Evolutionary conservation across 2,888 invertebrate species (phyloP).

Genomic region (Drosophila ezoana): DNA sequence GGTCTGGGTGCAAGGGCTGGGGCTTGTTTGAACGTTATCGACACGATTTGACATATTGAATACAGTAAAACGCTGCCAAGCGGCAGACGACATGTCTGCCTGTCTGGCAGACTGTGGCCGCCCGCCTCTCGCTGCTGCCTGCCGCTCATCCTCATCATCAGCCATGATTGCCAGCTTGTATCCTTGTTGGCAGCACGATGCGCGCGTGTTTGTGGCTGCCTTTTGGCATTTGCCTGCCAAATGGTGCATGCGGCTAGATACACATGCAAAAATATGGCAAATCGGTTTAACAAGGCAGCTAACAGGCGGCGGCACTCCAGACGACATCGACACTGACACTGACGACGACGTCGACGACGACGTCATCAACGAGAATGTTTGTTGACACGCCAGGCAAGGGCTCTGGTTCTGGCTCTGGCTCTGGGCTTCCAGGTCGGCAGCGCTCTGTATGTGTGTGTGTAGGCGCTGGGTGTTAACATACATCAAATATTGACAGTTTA

Average conservation of each 20-base stretch:
- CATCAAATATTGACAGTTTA: slow-evolving; percentile 81
- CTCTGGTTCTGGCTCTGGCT: slow-evolving; percentile 11
- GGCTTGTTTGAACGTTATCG: slow-evolving; percentile 75
- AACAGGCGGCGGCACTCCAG: slow-evolving; percentile 55
- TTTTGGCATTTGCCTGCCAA: slow-evolving; percentile 81
- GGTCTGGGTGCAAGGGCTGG: background rate
- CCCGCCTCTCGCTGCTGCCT: background rate
- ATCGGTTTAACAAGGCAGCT: slow-evolving; percentile 75
- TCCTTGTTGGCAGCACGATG: slow-evolving; percentile 49
- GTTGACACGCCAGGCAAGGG: slow-evolving; percentile 67
- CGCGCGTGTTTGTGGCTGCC: slow-evolving; percentile 75
- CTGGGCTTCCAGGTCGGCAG: background rate
- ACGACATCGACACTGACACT: slow-evolving; percentile 29
- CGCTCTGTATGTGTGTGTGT: slow-evolving; percentile 19
- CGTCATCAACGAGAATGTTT: slow-evolving; percentile 61
- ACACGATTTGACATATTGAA: slow-evolving; percentile 82
- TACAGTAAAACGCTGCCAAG: slow-evolving; percentile 73
- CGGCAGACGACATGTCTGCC: slow-evolving; percentile 58
- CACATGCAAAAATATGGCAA: slow-evolving; percentile 73
- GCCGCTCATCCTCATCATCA: too few species aligned
- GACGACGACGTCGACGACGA: slow-evolving; percentile 16
- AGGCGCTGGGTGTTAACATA: slow-evolving; percentile 75
- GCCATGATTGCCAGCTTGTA: slow-evolving; percentile 24
- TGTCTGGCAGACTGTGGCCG: slow-evolving; percentile 22
- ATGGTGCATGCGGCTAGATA: slow-evolving; percentile 74